Percentiles rank a stretch among this genome's conserved stretches.
Conservation (phyloP, 2,113 vertebrate species). For the Vidua macroura region DNA sequence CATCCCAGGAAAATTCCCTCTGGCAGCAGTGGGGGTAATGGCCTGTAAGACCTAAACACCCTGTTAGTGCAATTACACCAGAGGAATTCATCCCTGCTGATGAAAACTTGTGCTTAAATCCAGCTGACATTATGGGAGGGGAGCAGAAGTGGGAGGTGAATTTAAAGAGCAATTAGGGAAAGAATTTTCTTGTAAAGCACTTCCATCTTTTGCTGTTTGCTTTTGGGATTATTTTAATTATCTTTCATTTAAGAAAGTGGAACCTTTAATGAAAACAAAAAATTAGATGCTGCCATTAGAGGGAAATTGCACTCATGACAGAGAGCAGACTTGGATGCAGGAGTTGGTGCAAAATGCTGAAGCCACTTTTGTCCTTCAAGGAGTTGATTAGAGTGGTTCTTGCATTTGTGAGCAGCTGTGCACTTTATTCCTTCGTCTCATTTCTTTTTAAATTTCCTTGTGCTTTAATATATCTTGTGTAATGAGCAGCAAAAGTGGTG, state of each 20-base stretch:
- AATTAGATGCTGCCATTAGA: neutral
- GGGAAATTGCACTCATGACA: neutral
- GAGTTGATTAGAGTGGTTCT: neutral
- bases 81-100: neutral
- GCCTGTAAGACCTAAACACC: neutral
- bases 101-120: neutral
- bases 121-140: neutral
- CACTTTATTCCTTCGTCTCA: neutral
- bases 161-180: neutral
- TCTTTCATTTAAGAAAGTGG: neutral
- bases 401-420: neutral
- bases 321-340: neutral
- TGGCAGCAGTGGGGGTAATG: neutral
- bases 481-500: neutral
- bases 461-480: neutral
- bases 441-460: neutral
- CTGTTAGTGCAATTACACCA: neutral
- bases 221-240: conserved; percentile 33
- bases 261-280: neutral
- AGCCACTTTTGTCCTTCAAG: neutral
- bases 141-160: neutral
- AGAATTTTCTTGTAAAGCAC: neutral
- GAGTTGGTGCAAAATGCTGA: neutral
- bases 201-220: neutral
- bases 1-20: neutral